Evolutionary conservation across 2,113 vertebrate species (phyloP).

Genomic region (Sebastes schlegelii): DNA sequence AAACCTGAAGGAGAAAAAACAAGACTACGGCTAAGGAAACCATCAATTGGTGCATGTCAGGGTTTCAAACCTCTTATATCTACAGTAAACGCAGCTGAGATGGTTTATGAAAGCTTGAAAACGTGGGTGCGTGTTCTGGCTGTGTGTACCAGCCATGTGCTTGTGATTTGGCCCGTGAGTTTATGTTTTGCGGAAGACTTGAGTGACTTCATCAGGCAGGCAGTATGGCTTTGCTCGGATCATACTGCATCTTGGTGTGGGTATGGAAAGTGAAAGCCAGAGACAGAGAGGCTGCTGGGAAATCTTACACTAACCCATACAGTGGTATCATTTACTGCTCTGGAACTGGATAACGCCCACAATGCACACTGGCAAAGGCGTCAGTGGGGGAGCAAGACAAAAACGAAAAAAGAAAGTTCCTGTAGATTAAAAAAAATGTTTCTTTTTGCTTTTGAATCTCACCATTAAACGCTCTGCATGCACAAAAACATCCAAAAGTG

Average conservation of each 20-base stretch:
- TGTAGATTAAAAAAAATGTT: not conserved
- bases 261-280: constrained; percentile 8
- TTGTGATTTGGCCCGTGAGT: constrained; percentile 49
- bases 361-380: constrained; percentile 22
- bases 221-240: constrained; percentile 29
- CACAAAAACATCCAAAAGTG: not conserved
- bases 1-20: constrained; percentile 3
- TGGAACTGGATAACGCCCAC: constrained; percentile 17
- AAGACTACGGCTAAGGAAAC: constrained; percentile 1
- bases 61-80: constrained; percentile 15
- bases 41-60: constrained; percentile 10
- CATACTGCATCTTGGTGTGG: constrained; percentile 18
- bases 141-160: constrained; percentile 44
- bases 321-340: constrained; percentile 18
- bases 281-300: constrained; percentile 45
- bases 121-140: constrained; percentile 15
- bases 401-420: not conserved
- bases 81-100: constrained; percentile 28
- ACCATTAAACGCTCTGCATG: too few species aligned
- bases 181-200: constrained; percentile 47
- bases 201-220: constrained; percentile 41
- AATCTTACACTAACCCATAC: constrained; percentile 33
- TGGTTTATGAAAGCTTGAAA: constrained; percentile 32
- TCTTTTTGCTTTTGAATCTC: too few species aligned
- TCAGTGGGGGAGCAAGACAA: not conserved